Base-by-base conservation (phyloP, 2,113 vertebrate species). In the Seriola aureovittata region DNA sequence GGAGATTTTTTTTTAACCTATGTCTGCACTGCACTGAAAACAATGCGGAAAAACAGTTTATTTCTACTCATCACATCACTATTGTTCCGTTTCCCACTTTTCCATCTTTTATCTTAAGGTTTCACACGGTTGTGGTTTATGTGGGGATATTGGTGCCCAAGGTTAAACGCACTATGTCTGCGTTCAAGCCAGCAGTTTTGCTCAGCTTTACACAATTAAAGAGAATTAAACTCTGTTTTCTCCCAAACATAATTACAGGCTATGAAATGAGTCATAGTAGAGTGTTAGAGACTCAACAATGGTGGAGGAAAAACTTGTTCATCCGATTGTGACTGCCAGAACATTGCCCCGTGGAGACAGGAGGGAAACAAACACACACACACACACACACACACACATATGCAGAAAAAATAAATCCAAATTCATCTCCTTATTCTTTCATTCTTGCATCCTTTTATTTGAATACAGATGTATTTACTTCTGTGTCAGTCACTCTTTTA, bases 301-400 rank as follows among this genome's bases (percentile, higher is more conserved):
- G 82, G 88, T 17, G 54, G 84, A 89, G 85, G 88, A 89, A 89
- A 91, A 93, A 93, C 88, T 89, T 91, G 91, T 88, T 93, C 85
- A 92, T 92, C 86, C 79, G 70, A 87, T 90, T 90, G 89, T 92
- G 89, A 88, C 80, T 90, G 82, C 88, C 89, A 92, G 87, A 92
- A 90, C 81, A 89, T 90, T 88, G 86, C 81, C 89, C 90, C 40
- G 69, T 92, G 88, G 86, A 92, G 83, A 88, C 82, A 62, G 84
- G 59, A 86, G 64, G 86, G 76, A 89, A 83, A 86, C 80, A 93
- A 87, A 89, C 83, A 89, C 54, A 76, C 71, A 48, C 38, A 50
- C 59, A 76, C 34, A 66, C 23, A 82, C 32, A 83, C 77, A 93
- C 83, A 87, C 81, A 88, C 58, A 71, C 72, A 65, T 21, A 82